phyloP scores from a whole-genome alignment of 2,888 invertebrate species.

The Acanthopleura granulata region DNA sequence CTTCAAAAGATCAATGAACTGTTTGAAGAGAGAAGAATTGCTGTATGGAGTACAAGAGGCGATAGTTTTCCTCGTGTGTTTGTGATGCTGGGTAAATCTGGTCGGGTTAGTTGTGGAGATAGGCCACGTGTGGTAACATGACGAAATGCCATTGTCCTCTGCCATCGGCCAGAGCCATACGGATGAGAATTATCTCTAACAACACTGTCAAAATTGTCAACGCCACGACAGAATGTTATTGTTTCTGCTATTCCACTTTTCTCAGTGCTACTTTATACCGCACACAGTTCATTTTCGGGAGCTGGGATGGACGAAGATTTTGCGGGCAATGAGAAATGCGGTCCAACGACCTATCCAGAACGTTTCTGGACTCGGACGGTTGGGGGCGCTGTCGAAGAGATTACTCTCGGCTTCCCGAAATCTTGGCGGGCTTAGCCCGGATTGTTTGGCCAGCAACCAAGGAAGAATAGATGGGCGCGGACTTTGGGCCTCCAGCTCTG shows the following conservation, averaged over 20 bases:
- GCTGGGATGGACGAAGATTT: background rate
- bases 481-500: background rate
- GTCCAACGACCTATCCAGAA: too few relatives aligned
- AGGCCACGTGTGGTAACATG: conserved; percentile 17
- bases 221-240: conserved; percentile 14
- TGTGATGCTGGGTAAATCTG: background rate
- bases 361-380: background rate
- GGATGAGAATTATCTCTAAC: background rate
- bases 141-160: background rate
- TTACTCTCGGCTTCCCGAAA: background rate
- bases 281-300: background rate
- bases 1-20: too few relatives aligned
- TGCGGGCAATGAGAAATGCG: background rate
- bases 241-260: background rate
- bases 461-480: conserved; percentile 20
- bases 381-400: background rate
- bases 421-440: background rate
- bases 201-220: conserved; percentile 18
- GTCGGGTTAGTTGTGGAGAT: conserved; percentile 1
- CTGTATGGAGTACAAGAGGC: background rate
- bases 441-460: conserved; percentile 8
- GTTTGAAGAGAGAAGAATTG: too few relatives aligned
- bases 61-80: background rate
- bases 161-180: background rate
- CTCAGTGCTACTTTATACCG: too few relatives aligned